Evolutionary conservation across 2,113 vertebrate genomes (phyloP).

Genomic region (Cebidichthys violaceus): DNA sequence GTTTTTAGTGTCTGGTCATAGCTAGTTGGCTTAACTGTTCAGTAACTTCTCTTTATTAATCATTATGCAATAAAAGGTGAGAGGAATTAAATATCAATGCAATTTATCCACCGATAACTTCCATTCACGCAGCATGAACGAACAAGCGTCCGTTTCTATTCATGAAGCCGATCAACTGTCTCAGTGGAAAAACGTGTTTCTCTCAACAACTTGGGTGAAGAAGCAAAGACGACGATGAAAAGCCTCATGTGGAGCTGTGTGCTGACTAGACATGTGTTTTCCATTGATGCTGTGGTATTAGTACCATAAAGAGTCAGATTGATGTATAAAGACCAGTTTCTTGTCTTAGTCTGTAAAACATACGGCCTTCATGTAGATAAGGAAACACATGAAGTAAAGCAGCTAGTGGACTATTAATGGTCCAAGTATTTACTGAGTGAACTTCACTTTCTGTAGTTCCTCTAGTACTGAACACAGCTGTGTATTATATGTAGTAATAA

Average conservation of each 20-base stretch:
- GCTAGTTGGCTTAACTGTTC: too few relatives aligned
- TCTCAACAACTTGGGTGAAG: not conserved
- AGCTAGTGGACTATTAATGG: not conserved
- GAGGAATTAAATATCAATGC: not conserved
- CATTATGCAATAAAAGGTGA: not conserved
- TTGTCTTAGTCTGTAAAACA: too few relatives aligned
- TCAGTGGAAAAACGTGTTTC: not conserved
- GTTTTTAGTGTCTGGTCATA: too few relatives aligned
- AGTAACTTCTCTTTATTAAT: not conserved
- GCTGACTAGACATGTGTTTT: not conserved
- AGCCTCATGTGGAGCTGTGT: not conserved
- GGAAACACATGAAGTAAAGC: not conserved
- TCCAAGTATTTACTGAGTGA: too few relatives aligned
- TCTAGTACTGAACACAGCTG: not conserved
- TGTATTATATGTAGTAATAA: too few relatives aligned
- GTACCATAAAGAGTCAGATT: too few relatives aligned
- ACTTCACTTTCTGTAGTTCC: not conserved
- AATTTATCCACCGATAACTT: not conserved
- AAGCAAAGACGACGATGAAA: not conserved
- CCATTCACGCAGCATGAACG: not conserved
- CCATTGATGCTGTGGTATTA: too few relatives aligned
- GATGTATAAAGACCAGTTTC: too few relatives aligned
- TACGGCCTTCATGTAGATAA: too few relatives aligned
- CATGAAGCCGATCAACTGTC: not conserved
- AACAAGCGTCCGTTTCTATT: not conserved